Conservation (phyloP, 1,140 invertebrate species). For the Panagrolaimus sp. region DNA sequence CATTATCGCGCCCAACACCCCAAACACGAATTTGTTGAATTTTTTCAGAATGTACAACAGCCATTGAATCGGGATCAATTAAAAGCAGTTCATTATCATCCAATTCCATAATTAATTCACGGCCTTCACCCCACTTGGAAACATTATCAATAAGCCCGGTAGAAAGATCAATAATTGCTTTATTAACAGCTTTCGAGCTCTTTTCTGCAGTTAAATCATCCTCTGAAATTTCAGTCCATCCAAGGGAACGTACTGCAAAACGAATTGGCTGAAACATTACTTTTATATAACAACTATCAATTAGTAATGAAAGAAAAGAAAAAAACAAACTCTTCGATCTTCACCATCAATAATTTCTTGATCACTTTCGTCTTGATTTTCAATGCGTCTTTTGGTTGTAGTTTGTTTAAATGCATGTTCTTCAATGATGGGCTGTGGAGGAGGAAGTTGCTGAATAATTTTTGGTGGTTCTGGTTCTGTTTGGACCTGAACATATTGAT, state of each 20-base stretch:
- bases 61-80: constrained; percentile 81
- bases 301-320: neutral
- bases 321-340: constrained; percentile 15
- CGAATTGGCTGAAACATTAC: constrained; percentile 65
- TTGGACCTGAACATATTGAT: constrained; percentile 11
- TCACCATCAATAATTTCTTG: constrained; percentile 29
- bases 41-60: constrained; percentile 81
- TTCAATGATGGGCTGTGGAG: constrained; percentile 55
- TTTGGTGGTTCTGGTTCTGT: constrained; percentile 23
- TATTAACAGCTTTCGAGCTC: constrained; percentile 88
- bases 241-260: constrained; percentile 80
- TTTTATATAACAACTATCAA: no score
- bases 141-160: constrained; percentile 82
- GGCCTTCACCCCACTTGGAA: constrained; percentile 87
- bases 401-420: constrained; percentile 58
- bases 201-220: constrained; percentile 84
- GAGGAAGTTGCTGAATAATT: constrained; percentile 27
- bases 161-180: constrained; percentile 87
- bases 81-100: constrained; percentile 82
- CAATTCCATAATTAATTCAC: constrained; percentile 88
- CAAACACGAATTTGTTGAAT: constrained; percentile 93
- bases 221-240: constrained; percentile 87
- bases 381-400: constrained; percentile 55
- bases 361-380: constrained; percentile 45
- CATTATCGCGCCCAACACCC: constrained; percentile 91